phyloP scores from a whole-genome alignment of 2,888 invertebrate species.

The Pecten maximus region DNA sequence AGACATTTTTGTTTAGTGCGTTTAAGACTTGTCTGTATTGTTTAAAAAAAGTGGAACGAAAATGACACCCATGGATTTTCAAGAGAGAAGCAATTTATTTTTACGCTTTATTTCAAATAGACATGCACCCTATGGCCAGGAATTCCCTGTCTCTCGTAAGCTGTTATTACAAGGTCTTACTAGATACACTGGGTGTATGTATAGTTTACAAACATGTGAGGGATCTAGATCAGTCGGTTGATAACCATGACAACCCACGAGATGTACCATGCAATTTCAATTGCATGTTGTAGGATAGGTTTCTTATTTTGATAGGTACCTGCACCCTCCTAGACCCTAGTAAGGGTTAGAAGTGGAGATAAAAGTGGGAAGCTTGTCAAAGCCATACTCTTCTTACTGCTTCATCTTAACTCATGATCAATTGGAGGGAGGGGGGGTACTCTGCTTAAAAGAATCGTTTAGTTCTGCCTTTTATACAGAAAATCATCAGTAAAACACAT shows the following conservation, averaged over 20 bases:
- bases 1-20: constrained; percentile 6
- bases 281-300: background rate
- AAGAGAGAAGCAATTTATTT: constrained; percentile 34
- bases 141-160: background rate
- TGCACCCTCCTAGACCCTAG: background rate
- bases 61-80: constrained; percentile 28
- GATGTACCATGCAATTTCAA: background rate
- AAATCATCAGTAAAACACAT: background rate
- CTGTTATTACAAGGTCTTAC: constrained; percentile 33
- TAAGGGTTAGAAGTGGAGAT: background rate
- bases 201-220: constrained; percentile 29
- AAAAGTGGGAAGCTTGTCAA: background rate
- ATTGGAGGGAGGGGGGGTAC: background rate
- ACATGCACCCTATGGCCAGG: constrained; percentile 30
- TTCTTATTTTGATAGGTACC: background rate
- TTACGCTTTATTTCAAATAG: constrained; percentile 28
- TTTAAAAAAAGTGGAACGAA: constrained; percentile 1
- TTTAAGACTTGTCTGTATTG: background rate
- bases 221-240: background rate
- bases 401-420: background rate
- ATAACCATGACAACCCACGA: constrained; percentile 27
- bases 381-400: background rate
- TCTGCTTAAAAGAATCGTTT: background rate
- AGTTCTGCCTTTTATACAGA: background rate
- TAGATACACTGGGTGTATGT: background rate